These are phyloP conservation scores for Macrosoma leucophasiata DNA, from an alignment of 2,888 invertebrate genomes.

Conservation along the genomic window DNA sequence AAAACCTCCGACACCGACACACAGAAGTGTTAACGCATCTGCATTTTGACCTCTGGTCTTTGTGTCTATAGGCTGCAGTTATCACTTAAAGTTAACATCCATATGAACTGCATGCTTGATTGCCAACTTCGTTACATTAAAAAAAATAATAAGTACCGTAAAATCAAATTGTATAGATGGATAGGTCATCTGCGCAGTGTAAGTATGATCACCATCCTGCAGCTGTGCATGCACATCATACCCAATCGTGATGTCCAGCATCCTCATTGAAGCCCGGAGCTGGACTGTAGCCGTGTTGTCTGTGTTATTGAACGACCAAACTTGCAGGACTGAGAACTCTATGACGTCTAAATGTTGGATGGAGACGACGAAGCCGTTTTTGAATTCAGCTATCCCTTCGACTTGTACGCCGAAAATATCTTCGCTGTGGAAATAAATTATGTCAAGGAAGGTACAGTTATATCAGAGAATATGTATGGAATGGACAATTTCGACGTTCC, in stretches of 20 bases:
- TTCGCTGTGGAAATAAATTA: slow-evolving; percentile 35
- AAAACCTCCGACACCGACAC: too few relatives aligned
- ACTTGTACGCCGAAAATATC: slow-evolving; percentile 30
- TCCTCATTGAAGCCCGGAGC: slow-evolving; percentile 36
- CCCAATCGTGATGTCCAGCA: slow-evolving; percentile 42
- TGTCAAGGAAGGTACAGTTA: not conserved
- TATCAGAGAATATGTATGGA: too few relatives aligned
- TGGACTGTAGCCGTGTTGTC: slow-evolving; percentile 31
- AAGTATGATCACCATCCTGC: slow-evolving; percentile 26
- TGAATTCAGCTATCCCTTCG: slow-evolving; percentile 35
- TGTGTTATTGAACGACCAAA: slow-evolving; percentile 33
- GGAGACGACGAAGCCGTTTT: slow-evolving; percentile 46
- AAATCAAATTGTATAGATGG: slow-evolving; percentile 36
- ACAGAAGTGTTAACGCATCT: too few relatives aligned
- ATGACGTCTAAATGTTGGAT: slow-evolving; percentile 41
- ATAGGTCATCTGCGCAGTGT: slow-evolving; percentile 36
- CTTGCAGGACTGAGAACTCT: slow-evolving; percentile 35
- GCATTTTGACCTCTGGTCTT: too few relatives aligned
- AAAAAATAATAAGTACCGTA: slow-evolving; percentile 36
- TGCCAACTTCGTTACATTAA: too few relatives aligned
- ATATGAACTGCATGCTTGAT: too few relatives aligned
- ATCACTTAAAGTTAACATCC: too few relatives aligned
- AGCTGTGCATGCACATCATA: slow-evolving; percentile 42
- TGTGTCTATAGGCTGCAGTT: too few relatives aligned
- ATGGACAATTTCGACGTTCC: not conserved